Base-by-base conservation (phyloP, 2,888 invertebrate species). In the Spodoptera picta region DNA sequence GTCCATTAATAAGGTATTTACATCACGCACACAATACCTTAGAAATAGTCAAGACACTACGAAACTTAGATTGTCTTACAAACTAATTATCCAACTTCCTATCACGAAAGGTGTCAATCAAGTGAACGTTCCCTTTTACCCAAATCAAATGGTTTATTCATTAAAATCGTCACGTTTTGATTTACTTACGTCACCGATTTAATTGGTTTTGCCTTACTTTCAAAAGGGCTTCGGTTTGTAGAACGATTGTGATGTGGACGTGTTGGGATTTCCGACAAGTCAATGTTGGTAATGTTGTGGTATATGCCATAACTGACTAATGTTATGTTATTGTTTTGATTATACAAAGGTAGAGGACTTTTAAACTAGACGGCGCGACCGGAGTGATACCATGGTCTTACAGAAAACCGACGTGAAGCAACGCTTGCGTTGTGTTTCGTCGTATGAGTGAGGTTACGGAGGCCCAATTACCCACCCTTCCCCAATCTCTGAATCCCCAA, bases 51-150 rank as follows among this genome's bases (percentile, higher is more conserved):
- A 6, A 56, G 68, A 60, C 62, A 66, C 54, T 65, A 75, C 55
- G 73, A 75, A 84, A 84, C 73, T 85, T 85, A 78, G 75, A 82
- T 81, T 81, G 81, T 82, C 81, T 79, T 64, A 53, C 65, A 61
- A 86, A 84, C 84, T 87, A 86, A 87, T 86, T 84, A 84, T 49
- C 73, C 47, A 80, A 83, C 79, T 82, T 69, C 61, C 73, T 61
- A 69, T 71, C 69, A 65, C 43, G 59, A 69, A 62, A 60, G 56
- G 72, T 74, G 74, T 69, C 79, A 74, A 82, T 87, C 86, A 84
- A 79, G 78, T 73, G 65, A 79, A 87, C 86, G 78, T 84, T 86
- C 80, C 77, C 42, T 41, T 66, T 62, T 76, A 79, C 80, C 79
- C 68, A 75, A 82, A 82, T 84, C 81, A 83, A 83, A 83, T 83